Base-by-base conservation (phyloP, 2,797 vertebrate genomes). In the Neosalanx taihuensis region DNA sequence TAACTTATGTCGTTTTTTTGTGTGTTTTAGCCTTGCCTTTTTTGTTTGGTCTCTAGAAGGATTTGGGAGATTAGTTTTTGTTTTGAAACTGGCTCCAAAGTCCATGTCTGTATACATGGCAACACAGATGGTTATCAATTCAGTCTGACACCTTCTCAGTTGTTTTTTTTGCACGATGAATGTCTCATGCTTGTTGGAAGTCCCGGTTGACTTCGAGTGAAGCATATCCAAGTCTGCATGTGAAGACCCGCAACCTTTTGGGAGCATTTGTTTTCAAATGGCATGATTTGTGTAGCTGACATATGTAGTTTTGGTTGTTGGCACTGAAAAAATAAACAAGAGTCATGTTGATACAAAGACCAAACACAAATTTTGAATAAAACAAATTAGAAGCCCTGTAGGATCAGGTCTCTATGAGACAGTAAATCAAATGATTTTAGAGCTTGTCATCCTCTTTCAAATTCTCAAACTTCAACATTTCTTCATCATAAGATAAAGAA, bases 211-310 rank as follows among this genome's bases (percentile, higher is more conserved):
- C 71, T 75, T 53, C 5, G 46, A 63, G 56, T 56, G 60, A 41
- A 63, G 73, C 73, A 56, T 67, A 59, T 46, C 68, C 51, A 75
- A 26, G 73, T 61, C 58, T 69, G 70, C 59, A 33, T 29, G 65
- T 58, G 56, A 70, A 68, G 58, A 41, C 61, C 74, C 51, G 64
- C 15, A 64, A 65, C 72, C 31, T 78, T 72, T 30, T 77, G 5
- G 20, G 59, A 66, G 56, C 37, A 1, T 35, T 58, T 3, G 77
- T 79, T 63, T 76, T 98, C 92, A 98, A 86, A 95, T 95, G 86
- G 94, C 91, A 78, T 98, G 96, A 91, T 99, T 98, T 85, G 94
- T 96, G 88, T 98, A 98, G 92, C 94, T 98, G 91, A 99, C 95
- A 76, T 97, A 99, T 72, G 95, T 97, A 46, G 94, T 97, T 93